These are phyloP conservation scores for Ptilonorhynchus violaceus DNA, from an alignment of 2,113 vertebrate species.

Conservation along the genomic window DNA sequence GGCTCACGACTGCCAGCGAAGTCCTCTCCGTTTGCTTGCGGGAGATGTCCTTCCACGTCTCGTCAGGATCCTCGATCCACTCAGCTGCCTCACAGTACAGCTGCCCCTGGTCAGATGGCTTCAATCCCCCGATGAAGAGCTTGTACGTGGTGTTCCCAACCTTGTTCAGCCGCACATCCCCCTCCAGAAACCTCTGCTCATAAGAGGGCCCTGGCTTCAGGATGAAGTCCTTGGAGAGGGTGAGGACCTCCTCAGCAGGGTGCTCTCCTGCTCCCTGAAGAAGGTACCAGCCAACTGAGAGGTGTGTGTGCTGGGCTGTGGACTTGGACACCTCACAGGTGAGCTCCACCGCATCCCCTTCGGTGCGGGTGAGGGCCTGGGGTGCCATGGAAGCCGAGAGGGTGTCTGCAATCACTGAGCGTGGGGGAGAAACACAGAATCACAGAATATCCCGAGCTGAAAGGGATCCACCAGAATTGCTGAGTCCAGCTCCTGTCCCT, in stretches of 20 bases:
- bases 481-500: background rate
- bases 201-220: slow-evolving; percentile 78
- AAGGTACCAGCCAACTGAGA: slow-evolving; percentile 84
- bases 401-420: slow-evolving; percentile 85
- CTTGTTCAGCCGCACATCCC: slow-evolving; percentile 77
- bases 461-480: background rate
- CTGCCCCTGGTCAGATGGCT: slow-evolving; percentile 76
- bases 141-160: slow-evolving; percentile 73
- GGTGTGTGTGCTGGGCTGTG: slow-evolving; percentile 87
- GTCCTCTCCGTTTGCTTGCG: slow-evolving; percentile 60
- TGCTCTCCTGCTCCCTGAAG: slow-evolving; percentile 18
- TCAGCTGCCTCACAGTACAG: slow-evolving; percentile 82
- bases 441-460: background rate
- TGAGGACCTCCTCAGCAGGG: slow-evolving; percentile 64
- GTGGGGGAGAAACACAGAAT: background rate
- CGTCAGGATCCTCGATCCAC: slow-evolving; percentile 90
- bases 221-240: slow-evolving; percentile 81
- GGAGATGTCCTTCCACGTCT: slow-evolving; percentile 80
- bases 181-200: slow-evolving; percentile 65
- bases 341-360: slow-evolving; percentile 77
- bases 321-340: slow-evolving; percentile 81
- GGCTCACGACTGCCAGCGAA: background rate
- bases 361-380: slow-evolving; percentile 32
- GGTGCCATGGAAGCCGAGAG: slow-evolving; percentile 70
- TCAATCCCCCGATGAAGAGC: slow-evolving; percentile 66